Percentiles rank a stretch among this genome's conserved stretches.
Conservation (phyloP, 2,797 vertebrate genomes). For the Microhierax caerulescens region DNA sequence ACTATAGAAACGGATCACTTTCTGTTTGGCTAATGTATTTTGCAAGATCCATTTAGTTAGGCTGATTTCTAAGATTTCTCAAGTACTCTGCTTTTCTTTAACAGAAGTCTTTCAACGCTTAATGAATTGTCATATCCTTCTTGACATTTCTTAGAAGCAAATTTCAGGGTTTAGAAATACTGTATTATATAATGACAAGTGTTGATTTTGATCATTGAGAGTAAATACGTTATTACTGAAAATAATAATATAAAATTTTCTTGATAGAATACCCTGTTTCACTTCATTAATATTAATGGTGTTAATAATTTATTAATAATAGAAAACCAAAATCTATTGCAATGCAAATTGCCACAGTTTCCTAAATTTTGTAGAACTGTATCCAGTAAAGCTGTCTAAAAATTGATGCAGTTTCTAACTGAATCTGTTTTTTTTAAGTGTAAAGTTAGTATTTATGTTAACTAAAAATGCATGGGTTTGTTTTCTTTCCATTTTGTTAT, state of each 20-base stretch:
- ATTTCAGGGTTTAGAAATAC: not conserved
- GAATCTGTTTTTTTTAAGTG: not conserved
- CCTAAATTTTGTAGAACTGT: not conserved
- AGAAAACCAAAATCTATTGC: not conserved
- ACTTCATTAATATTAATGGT: not conserved
- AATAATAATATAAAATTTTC: not conserved
- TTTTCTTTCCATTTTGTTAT: not conserved
- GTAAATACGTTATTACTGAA: not conserved
- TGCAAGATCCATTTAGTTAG: not conserved
- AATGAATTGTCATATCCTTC: not conserved
- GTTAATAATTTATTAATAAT: not conserved
- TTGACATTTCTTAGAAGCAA: not conserved
- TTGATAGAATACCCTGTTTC: not conserved
- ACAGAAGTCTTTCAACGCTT: not conserved
- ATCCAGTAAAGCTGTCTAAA: not conserved
- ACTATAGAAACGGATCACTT: not conserved
- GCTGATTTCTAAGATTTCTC: not conserved
- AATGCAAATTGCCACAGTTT: not conserved
- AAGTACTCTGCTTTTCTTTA: slow-evolving; percentile 15
- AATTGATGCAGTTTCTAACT: not conserved
- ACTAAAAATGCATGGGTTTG: not conserved
- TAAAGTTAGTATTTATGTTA: not conserved
- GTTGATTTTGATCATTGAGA: not conserved
- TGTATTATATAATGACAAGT: not conserved
- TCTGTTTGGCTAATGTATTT: not conserved